Evolutionary conservation across 2,113 vertebrate species (phyloP).

Genomic region (Hypomesus transpacificus): DNA sequence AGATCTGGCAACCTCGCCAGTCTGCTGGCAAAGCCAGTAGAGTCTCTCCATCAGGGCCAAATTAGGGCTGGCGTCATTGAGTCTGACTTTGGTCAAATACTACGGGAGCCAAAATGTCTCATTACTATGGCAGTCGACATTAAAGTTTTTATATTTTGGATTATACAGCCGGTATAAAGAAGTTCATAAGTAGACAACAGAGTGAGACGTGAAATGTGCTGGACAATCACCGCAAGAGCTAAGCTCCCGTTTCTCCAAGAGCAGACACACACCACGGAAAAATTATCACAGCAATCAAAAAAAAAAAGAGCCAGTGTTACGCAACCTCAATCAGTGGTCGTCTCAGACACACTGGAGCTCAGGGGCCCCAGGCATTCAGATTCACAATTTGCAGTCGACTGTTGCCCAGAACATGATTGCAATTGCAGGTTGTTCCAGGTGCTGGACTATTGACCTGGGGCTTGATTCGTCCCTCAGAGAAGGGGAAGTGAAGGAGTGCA

Average conservation of each 20-base stretch:
- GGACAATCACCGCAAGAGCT: too few species aligned
- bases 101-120: too few species aligned
- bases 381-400: neutral
- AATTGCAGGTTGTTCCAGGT: conserved; percentile 8
- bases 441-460: neutral
- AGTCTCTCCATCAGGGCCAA: neutral
- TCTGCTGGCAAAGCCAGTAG: neutral
- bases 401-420: neutral
- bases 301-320: neutral
- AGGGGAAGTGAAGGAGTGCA: neutral
- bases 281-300: neutral
- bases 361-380: neutral
- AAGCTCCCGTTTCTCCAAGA: too few species aligned
- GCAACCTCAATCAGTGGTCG: neutral
- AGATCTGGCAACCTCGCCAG: conserved; percentile 11
- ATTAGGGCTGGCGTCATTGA: neutral
- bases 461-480: neutral
- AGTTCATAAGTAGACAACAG: too few species aligned
- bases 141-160: too few species aligned
- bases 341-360: neutral
- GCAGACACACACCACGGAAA: neutral
- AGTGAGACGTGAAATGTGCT: too few species aligned
- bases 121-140: too few species aligned
- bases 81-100: too few species aligned
- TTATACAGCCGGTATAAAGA: too few species aligned